phyloP scores from a whole-genome alignment of 2,797 vertebrate species.

The Furcifer pardalis region DNA sequence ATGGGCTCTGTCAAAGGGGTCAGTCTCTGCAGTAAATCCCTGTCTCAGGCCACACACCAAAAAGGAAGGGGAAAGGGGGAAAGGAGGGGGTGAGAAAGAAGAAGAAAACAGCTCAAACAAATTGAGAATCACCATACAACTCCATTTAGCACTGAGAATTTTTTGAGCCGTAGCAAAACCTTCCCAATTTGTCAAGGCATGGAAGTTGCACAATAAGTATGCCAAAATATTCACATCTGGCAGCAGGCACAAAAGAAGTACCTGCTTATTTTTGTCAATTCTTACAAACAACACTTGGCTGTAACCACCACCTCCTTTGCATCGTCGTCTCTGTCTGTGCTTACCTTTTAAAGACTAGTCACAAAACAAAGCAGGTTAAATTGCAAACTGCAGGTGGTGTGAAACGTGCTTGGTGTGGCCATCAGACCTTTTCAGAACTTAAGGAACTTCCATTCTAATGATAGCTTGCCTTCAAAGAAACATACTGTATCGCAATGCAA shows the following conservation, averaged over 20 bases:
- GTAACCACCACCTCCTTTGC: not conserved
- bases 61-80: conserved; percentile 38
- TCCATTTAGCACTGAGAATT: not conserved
- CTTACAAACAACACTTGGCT: not conserved
- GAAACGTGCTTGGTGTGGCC: too few species aligned
- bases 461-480: too few species aligned
- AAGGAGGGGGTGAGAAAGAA: not conserved
- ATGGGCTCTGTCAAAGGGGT: conserved; percentile 71
- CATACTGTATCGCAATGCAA: too few species aligned
- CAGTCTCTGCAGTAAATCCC: conserved; percentile 79
- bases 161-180: not conserved
- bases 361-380: too few species aligned
- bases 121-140: conserved; percentile 22
- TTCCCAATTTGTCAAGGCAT: conserved; percentile 16
- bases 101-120: conserved; percentile 27
- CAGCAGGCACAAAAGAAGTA: not conserved
- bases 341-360: too few species aligned
- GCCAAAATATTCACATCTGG: not conserved
- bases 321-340: too few species aligned
- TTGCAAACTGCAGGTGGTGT: too few species aligned
- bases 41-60: conserved; percentile 79
- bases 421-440: too few species aligned
- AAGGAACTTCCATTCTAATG: too few species aligned
- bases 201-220: not conserved
- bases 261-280: not conserved